A percentile compares a stretch with the other conserved stretches of the same genome.
These are phyloP conservation scores for Fukomys damarensis DNA, from an alignment of 2,113 vertebrate species.

Conservation along the genomic window DNA sequence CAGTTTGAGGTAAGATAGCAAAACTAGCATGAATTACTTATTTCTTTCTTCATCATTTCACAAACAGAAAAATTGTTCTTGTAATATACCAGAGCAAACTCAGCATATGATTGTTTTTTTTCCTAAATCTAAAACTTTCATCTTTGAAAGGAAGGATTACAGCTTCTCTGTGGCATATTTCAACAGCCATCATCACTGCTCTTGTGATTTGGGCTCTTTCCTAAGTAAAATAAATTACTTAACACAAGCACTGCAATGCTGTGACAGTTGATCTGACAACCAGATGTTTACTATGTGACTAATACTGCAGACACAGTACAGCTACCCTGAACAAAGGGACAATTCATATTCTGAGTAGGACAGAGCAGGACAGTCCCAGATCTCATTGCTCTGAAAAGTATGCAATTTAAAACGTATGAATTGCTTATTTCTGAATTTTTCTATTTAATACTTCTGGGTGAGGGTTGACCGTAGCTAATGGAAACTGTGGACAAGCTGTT, in stretches of 20 bases:
- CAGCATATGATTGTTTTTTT: not conserved
- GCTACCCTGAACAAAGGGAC: not conserved
- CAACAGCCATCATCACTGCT: too few relatives aligned
- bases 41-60: not conserved
- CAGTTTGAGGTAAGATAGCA: not conserved
- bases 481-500: not conserved
- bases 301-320: too few relatives aligned
- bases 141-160: not conserved
- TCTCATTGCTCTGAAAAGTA: not conserved
- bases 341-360: not conserved
- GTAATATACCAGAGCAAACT: not conserved
- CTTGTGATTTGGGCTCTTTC: too few relatives aligned
- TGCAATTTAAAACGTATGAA: not conserved
- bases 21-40: not conserved
- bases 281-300: not conserved
- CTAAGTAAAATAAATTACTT: not conserved
- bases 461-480: not conserved
- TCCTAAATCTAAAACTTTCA: not conserved
- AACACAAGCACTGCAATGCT: too few relatives aligned
- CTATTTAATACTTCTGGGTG: not conserved
- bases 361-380: not conserved
- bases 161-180: not conserved
- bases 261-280: not conserved
- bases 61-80: not conserved
- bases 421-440: not conserved